Percentiles rank a stretch among this genome's conserved stretches.
phyloP scores from a whole-genome alignment of 1,140 invertebrate genomes.

The Cepaea nemoralis region DNA sequence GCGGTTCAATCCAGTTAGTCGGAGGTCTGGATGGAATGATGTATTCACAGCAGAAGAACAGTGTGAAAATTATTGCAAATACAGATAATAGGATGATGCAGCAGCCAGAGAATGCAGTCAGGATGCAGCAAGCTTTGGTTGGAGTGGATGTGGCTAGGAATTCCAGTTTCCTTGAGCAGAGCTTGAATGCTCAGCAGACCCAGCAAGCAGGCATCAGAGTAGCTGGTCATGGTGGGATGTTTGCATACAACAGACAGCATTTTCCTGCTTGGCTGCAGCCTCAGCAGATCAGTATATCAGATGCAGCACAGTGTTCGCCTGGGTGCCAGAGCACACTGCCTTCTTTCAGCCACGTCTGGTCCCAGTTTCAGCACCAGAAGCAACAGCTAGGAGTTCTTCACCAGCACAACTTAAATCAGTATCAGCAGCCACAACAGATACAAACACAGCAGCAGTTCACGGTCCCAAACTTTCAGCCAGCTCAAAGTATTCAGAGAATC shows the following conservation, averaged over 20 bases:
- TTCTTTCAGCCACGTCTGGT: conserved; percentile 38
- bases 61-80: conserved; percentile 26
- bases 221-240: conserved; percentile 10
- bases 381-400: conserved; percentile 26
- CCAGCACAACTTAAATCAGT: conserved; percentile 18
- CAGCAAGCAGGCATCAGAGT: not conserved
- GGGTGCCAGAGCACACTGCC: conserved; percentile 25
- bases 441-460: conserved; percentile 25
- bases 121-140: conserved; percentile 31
- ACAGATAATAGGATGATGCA: conserved; percentile 27
- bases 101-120: not conserved
- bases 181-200: not conserved
- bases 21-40: conserved; percentile 25
- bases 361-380: conserved; percentile 39
- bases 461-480: conserved; percentile 6
- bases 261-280: conserved; percentile 22
- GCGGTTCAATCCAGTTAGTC: conserved; percentile 4
- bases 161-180: conserved; percentile 23
- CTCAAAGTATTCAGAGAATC: conserved; percentile 20
- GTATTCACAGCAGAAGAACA: conserved; percentile 27
- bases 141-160: conserved; percentile 24
- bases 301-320: not conserved
- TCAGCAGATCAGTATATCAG: not conserved
- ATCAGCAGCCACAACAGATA: not conserved
- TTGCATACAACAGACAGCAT: conserved; percentile 15